Conservation (phyloP, 2,113 vertebrate genomes). For the Tapirus terrestris region DNA sequence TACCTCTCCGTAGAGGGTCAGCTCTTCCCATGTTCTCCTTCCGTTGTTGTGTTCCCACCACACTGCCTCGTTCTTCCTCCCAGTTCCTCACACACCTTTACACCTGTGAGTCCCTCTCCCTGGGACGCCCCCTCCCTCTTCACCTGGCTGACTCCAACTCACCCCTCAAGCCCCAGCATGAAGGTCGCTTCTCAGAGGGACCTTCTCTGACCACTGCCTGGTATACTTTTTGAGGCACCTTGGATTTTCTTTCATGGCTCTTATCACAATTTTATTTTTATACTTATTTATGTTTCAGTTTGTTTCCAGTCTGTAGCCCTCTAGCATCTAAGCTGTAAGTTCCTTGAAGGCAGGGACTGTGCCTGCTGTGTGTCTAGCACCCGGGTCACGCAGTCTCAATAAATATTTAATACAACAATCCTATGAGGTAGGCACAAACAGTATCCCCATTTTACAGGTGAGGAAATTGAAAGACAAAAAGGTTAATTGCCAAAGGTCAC, state of each 20-base stretch:
- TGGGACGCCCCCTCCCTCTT: rapidly evolving
- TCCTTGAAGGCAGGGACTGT: background rate
- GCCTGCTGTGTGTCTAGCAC: background rate
- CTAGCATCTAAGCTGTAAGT: background rate
- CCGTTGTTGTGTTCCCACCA: background rate
- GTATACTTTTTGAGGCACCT: background rate
- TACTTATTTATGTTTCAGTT: background rate
- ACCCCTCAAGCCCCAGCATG: background rate
- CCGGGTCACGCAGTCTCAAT: background rate
- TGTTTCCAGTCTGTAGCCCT: background rate
- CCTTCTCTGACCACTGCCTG: background rate
- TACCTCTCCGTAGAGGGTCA: background rate
- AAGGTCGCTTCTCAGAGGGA: background rate
- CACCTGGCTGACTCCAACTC: background rate
- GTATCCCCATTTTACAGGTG: background rate
- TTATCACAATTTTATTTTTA: background rate
- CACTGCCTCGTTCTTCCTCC: background rate
- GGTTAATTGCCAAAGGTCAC: background rate
- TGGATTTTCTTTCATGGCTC: background rate
- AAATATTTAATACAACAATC: background rate
- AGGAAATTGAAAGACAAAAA: background rate
- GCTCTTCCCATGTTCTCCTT: background rate
- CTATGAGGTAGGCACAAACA: background rate
- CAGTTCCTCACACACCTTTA: background rate
- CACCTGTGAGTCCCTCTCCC: background rate